Evolutionary conservation across 2,797 vertebrate species (phyloP).

Genomic region (Myotis vivesi): DNA sequence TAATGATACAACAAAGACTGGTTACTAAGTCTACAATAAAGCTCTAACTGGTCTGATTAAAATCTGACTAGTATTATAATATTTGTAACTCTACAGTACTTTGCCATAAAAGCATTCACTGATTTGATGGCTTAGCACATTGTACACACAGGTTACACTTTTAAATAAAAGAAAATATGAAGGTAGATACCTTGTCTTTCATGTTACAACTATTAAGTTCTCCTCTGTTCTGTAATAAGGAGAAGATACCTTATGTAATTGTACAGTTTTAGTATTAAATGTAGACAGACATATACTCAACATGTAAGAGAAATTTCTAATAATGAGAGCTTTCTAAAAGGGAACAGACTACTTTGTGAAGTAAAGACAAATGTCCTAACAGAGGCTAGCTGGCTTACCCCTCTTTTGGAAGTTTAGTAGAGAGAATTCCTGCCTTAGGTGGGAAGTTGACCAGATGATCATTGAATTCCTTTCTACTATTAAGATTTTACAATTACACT

Average conservation of each 20-base stretch:
- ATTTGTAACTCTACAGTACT: neutral
- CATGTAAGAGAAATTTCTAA: conserved; percentile 19
- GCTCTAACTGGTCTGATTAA: conserved; percentile 50
- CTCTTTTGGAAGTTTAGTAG: neutral
- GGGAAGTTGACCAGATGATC: neutral
- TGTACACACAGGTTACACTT: conserved; percentile 34
- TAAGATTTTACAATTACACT: conserved; percentile 11
- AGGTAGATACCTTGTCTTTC: neutral
- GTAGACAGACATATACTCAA: neutral
- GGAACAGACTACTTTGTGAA: neutral
- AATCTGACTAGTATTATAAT: neutral
- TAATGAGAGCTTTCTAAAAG: conserved; percentile 18
- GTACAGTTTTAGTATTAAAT: neutral
- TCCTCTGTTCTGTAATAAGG: neutral
- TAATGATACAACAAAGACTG: conserved; percentile 76
- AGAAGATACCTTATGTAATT: neutral
- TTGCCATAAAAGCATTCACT: conserved; percentile 23
- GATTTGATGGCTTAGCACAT: neutral
- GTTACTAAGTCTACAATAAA: conserved; percentile 77
- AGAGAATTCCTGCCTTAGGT: neutral
- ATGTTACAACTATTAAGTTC: neutral
- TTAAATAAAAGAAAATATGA: neutral
- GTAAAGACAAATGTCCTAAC: conserved; percentile 9
- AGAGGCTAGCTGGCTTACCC: neutral
- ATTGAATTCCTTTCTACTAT: neutral